A percentile compares a stretch with the other conserved stretches of the same genome.
Conservation (phyloP, 2,113 vertebrate genomes). For the Psephotus haematonotus region DNA sequence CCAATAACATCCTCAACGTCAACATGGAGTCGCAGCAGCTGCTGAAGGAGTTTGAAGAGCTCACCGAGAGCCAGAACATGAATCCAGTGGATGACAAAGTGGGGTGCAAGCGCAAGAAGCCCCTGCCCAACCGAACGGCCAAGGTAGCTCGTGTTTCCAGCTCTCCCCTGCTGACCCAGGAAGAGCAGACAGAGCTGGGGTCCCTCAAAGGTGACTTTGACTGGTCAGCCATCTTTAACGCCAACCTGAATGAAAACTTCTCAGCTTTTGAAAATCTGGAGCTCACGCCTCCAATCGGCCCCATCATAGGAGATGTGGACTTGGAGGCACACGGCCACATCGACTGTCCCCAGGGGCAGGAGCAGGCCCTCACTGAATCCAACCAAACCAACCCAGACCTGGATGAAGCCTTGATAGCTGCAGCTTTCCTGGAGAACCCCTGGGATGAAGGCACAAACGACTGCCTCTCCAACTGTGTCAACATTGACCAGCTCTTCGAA, state of each 20-base stretch:
- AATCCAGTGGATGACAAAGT: conserved; percentile 57
- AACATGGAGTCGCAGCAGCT: conserved; percentile 83
- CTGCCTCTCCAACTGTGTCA: conserved; percentile 80
- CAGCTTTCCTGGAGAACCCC: conserved; percentile 87
- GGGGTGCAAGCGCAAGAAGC: conserved; percentile 81
- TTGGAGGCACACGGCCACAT: conserved; percentile 75
- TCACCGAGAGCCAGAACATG: conserved; percentile 78
- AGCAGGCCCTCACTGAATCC: conserved; percentile 63
- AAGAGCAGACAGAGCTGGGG: conserved; percentile 85
- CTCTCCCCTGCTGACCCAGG: conserved; percentile 80
- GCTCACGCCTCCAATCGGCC: conserved; percentile 78
- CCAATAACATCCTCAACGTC: conserved; percentile 48
- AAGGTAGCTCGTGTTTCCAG: conserved; percentile 77
- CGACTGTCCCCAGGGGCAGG: conserved; percentile 62
- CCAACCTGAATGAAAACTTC: conserved; percentile 79
- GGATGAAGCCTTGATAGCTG: conserved; percentile 89
- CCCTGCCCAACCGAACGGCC: conserved; percentile 62
- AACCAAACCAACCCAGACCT: conserved; percentile 81
- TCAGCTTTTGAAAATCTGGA: conserved; percentile 79
- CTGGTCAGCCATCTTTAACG: conserved; percentile 91
- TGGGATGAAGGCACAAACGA: conserved; percentile 85
- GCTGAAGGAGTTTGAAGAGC: conserved; percentile 87
- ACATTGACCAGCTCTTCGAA: conserved; percentile 85
- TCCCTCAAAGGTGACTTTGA: conserved; percentile 93
- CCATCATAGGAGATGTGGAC: conserved; percentile 72